Percentiles rank a stretch among this genome's conserved stretches.
phyloP scores from a whole-genome alignment of 2,888 invertebrate species.

The Ypsolopha scabrella region DNA sequence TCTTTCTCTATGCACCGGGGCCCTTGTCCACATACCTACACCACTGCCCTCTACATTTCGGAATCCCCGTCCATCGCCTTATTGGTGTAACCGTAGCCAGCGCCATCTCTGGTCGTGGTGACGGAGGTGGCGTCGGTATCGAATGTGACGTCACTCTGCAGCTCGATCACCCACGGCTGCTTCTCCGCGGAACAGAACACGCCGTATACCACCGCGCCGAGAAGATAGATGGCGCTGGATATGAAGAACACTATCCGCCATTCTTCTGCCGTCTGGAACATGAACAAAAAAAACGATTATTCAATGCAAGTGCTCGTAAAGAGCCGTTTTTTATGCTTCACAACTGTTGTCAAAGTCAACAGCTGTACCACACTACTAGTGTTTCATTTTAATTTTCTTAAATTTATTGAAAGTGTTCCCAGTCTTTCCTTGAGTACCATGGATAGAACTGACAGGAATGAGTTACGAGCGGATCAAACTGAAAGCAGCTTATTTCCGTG shows the following conservation, averaged over 20 bases:
- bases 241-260: constrained; percentile 92
- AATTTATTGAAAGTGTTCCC: no score
- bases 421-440: no score
- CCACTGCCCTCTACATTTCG: constrained; percentile 17
- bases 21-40: no score
- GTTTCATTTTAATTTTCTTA: no score
- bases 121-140: constrained; percentile 54
- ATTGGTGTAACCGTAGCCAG: constrained; percentile 31
- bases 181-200: constrained; percentile 80
- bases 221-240: constrained; percentile 82
- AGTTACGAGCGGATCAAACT: no score
- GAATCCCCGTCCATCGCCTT: constrained; percentile 45
- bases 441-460: no score
- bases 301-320: no score
- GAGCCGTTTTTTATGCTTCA: not conserved
- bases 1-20: no score
- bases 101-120: constrained; percentile 25
- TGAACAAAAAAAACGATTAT: constrained; percentile 10
- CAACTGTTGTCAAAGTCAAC: not conserved
- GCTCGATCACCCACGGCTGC: constrained; percentile 82
- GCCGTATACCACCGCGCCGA: constrained; percentile 89
- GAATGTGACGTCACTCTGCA: constrained; percentile 44
- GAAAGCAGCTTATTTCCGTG: no score
- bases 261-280: constrained; percentile 75
- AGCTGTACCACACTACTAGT: not conserved